phyloP scores from a whole-genome alignment of 2,888 invertebrate species.

The Bombyx huttoni region DNA sequence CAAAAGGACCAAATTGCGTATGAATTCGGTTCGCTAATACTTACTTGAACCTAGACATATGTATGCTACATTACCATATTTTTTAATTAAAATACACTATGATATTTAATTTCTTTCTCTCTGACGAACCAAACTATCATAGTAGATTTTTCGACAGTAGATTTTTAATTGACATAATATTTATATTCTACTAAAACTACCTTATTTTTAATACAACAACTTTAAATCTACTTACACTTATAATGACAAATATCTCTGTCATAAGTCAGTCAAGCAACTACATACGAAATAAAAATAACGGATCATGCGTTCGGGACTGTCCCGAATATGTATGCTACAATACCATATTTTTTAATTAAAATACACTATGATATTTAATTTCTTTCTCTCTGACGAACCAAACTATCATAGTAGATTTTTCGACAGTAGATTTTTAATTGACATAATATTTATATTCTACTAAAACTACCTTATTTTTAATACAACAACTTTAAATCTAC shows the following conservation, averaged over 20 bases:
- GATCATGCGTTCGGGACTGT: background rate
- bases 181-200: background rate
- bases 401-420: too few relatives aligned
- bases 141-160: too few relatives aligned
- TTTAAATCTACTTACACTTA: slow-evolving; percentile 9
- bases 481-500: background rate
- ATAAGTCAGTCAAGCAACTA: slow-evolving; percentile 5
- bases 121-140: background rate
- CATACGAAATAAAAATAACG: background rate
- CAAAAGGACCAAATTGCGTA: too few relatives aligned
- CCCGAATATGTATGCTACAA: too few relatives aligned
- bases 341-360: too few relatives aligned
- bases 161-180: too few relatives aligned
- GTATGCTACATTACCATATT: too few relatives aligned
- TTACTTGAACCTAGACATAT: background rate
- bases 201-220: background rate
- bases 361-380: too few relatives aligned
- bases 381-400: too few relatives aligned
- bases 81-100: too few relatives aligned
- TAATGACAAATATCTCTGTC: background rate
- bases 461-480: background rate
- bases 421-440: too few relatives aligned
- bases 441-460: too few relatives aligned
- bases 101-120: background rate
- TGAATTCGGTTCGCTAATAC: background rate